Base-by-base conservation (phyloP, 2,113 vertebrate species). In the Genyomyrus donnyi region DNA sequence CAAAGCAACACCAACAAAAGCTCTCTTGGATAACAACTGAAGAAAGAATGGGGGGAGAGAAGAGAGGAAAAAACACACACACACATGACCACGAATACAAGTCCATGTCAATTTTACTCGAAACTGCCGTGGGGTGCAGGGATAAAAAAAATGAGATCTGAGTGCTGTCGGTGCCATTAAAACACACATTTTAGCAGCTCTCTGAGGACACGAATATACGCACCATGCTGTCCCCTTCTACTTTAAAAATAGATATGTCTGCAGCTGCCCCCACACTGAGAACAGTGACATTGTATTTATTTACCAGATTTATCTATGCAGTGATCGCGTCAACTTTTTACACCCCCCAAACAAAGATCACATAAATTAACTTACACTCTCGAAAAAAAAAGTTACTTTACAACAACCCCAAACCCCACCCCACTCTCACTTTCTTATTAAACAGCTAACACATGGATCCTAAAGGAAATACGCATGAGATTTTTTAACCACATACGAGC, bases 41-140 rank as follows among this genome's bases (percentile, higher is more conserved):
- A 96, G 96, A 62, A 92, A 91, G 92, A 93, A 93, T 92, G 91
- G 92, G 91, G 90, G 92, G 95, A 95, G 95, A 96, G 93, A 95
- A 95, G 93, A 92, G 93, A 74, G 31, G 13, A 35, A 80, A 35
- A 80, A n/a, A 86, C 24, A 86, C 84, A 49, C 83, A 48, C 83
- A 85, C 83, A 96, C 95, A 97, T 96, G 96, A 97, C 96, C 96
- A 96, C 93, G 93, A 96, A 96, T 96, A 95, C 96, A 97, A 97
- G 96, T 96, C 96, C 94, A 96, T 96, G 96, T 96, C 96, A 97
- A 97, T 97, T 97, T 95, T 96, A 96, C 96, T 97, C 95, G 96
- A 96, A 97, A 96, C 96, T 97, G 95, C 96, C 96, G 95, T 96
- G 96, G 39, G 80, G 94, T 95, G 96, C 96, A 96, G 95, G 77